Conservation (phyloP, 1,140 invertebrate species). For the Papilio polytes region DNA sequence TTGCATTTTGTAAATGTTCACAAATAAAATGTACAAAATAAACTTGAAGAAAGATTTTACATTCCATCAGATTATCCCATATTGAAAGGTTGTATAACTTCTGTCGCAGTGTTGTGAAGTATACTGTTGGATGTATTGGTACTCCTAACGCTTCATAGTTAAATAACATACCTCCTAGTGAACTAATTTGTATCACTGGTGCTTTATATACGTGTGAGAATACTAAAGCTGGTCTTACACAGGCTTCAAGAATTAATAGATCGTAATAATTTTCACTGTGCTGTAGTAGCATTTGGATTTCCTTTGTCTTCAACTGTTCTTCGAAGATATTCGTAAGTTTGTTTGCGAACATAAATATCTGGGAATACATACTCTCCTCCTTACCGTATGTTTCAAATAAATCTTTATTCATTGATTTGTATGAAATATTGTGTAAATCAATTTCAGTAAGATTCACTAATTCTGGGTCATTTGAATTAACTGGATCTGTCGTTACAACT, state of each 20-base stretch:
- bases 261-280: constrained; percentile 47
- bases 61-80: constrained; percentile 50
- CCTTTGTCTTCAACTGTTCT: constrained; percentile 43
- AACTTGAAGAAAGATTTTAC: constrained; percentile 40
- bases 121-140: constrained; percentile 48
- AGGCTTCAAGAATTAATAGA: constrained; percentile 52
- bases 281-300: constrained; percentile 44
- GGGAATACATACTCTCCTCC: constrained; percentile 37
- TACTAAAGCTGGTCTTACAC: constrained; percentile 36
- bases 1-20: constrained; percentile 40
- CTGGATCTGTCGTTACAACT: constrained; percentile 35
- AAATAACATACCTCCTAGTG: constrained; percentile 45
- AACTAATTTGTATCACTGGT: constrained; percentile 56
- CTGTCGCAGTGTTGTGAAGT: constrained; percentile 42
- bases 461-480: neutral
- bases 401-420: constrained; percentile 21
- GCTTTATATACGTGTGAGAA: constrained; percentile 53
- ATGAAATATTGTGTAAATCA: constrained; percentile 37
- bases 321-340: constrained; percentile 22
- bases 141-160: constrained; percentile 50
- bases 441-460: constrained; percentile 38
- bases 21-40: constrained; percentile 40
- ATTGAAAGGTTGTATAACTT: constrained; percentile 46
- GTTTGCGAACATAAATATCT: constrained; percentile 1
- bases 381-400: constrained; percentile 26